Percentiles rank a stretch among this genome's conserved stretches.
phyloP scores from a whole-genome alignment of 1,140 invertebrate genomes.

The Lordiphosa mommai region DNA sequence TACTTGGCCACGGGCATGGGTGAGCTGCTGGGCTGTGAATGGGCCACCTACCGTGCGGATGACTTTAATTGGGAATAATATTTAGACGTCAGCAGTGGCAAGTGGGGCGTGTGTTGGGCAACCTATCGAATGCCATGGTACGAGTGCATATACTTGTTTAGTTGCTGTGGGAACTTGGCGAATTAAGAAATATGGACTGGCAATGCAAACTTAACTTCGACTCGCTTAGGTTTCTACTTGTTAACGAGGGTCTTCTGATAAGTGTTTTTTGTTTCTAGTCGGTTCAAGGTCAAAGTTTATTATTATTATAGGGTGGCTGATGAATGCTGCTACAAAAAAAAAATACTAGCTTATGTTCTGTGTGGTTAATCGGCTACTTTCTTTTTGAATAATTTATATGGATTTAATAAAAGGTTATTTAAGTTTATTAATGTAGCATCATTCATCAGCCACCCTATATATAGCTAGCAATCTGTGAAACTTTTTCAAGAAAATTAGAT shows the following conservation, averaged over 20 bases:
- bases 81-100: conserved; percentile 67
- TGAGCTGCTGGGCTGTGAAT: conserved; percentile 36
- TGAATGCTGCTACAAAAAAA: too few relatives aligned
- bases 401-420: too few relatives aligned
- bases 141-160: conserved; percentile 1
- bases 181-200: conserved; percentile 26
- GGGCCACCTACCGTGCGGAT: conserved; percentile 74
- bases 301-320: too few relatives aligned
- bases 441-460: too few relatives aligned
- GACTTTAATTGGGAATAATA: conserved; percentile 80
- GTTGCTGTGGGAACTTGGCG: conserved; percentile 33
- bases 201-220: background rate
- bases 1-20: conserved; percentile 9
- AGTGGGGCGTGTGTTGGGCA: conserved; percentile 32
- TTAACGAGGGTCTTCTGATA: background rate
- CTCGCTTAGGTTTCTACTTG: background rate
- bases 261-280: too few relatives aligned
- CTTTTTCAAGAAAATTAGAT: too few relatives aligned
- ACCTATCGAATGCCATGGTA: conserved; percentile 5
- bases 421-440: too few relatives aligned
- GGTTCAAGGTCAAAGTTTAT: background rate
- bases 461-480: too few relatives aligned
- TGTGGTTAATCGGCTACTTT: too few relatives aligned
- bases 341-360: too few relatives aligned
- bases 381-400: too few relatives aligned